Evolutionary conservation across 2,888 invertebrate species (phyloP).

Genomic region (Tineola bisselliella): DNA sequence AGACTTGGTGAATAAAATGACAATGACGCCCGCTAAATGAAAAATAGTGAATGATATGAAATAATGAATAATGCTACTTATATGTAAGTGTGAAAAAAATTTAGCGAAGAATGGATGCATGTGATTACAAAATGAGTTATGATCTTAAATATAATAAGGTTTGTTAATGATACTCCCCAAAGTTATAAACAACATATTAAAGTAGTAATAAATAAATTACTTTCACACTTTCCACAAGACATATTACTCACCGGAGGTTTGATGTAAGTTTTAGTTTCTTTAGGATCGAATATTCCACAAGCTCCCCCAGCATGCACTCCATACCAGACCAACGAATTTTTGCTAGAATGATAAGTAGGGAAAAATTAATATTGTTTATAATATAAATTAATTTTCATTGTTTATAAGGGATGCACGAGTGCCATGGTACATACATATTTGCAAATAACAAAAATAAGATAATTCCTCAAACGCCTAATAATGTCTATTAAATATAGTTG

Average conservation of each 20-base stretch:
- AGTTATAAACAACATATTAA: too few species aligned
- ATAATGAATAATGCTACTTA: background rate
- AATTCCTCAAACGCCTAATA: too few species aligned
- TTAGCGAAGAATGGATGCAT: background rate
- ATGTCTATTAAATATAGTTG: background rate
- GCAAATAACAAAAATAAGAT: too few species aligned
- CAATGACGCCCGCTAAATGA: conserved; percentile 11
- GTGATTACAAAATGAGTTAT: background rate
- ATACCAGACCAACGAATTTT: conserved; percentile 83
- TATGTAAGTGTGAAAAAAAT: background rate
- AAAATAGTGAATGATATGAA: background rate
- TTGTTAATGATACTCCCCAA: too few species aligned
- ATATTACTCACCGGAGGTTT: conserved; percentile 32
- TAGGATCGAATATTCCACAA: conserved; percentile 93
- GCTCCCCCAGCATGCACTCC: conserved; percentile 90
- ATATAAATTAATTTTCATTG: too few species aligned
- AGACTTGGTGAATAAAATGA: conserved; percentile 28
- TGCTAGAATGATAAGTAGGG: conserved; percentile 22
- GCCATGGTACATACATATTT: too few species aligned
- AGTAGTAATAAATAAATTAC: too few species aligned
- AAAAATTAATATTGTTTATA: too few species aligned
- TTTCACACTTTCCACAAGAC: too few species aligned
- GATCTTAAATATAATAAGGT: too few species aligned
- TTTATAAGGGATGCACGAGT: too few species aligned
- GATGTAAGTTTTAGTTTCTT: conserved; percentile 80